These are phyloP conservation scores for Drosophila bocki DNA, from an alignment of 1,140 invertebrate species.

Conservation along the genomic window DNA sequence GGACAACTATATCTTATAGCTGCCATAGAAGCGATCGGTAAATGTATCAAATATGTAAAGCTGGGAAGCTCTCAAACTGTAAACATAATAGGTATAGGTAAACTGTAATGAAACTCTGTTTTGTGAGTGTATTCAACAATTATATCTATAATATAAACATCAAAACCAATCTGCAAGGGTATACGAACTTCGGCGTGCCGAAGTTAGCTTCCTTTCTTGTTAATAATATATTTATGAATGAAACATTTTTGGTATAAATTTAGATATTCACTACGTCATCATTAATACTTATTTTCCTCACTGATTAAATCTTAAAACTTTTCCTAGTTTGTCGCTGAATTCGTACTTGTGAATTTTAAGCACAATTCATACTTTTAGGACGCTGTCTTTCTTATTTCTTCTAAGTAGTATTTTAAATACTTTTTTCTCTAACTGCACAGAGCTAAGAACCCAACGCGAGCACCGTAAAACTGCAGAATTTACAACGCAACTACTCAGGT, in stretches of 20 bases:
- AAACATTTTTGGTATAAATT: not conserved
- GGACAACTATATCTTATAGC: no score
- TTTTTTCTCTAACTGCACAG: not conserved
- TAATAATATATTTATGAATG: no score
- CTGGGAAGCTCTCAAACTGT: no score
- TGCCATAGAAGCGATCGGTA: no score
- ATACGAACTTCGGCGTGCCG: no score
- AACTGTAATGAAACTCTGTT: no score
- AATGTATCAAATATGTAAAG: no score
- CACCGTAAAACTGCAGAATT: conserved; percentile 83
- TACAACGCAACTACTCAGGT: conserved; percentile 84
- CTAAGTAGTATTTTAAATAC: not conserved
- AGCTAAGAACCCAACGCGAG: conserved; percentile 66
- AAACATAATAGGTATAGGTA: no score
- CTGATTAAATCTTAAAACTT: not conserved
- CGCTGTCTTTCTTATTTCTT: not conserved
- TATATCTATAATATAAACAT: no score
- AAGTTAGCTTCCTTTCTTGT: no score
- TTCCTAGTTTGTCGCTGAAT: not conserved
- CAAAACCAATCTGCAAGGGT: no score
- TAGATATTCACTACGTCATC: not conserved
- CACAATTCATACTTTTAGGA: not conserved
- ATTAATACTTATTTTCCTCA: not conserved
- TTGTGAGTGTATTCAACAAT: no score
- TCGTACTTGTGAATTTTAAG: not conserved